A percentile compares a stretch with the other conserved stretches of the same genome.
Evolutionary conservation across 2,888 invertebrate species (phyloP).

Genomic region (Cataglyphis altisquamis): DNA sequence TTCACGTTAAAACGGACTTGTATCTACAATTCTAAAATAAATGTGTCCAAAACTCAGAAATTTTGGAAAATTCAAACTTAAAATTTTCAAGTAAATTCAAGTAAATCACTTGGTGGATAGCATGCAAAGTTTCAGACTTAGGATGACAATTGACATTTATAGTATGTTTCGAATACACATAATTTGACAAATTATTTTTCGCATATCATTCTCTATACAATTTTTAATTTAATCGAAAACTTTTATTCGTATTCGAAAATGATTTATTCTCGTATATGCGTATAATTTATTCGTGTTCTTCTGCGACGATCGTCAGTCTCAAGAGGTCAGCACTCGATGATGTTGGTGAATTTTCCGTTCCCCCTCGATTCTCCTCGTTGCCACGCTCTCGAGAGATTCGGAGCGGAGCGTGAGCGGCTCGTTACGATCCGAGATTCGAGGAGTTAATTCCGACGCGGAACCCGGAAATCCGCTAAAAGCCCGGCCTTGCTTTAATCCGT

Average conservation of each 20-base stretch:
- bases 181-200: background rate
- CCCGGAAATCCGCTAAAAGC: slow-evolving; percentile 56
- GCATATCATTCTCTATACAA: background rate
- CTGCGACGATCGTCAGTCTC: background rate
- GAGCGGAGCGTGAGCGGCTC: background rate
- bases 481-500: slow-evolving; percentile 51
- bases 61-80: background rate
- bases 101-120: background rate
- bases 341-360: slow-evolving; percentile 24
- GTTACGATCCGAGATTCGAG: slow-evolving; percentile 20
- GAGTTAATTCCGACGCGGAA: slow-evolving; percentile 42
- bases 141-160: background rate
- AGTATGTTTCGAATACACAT: background rate
- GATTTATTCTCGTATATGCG: background rate
- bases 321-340: slow-evolving; percentile 29
- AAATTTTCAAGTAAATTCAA: background rate
- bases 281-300: background rate
- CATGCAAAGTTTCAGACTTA: background rate
- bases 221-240: background rate
- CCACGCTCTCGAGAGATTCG: slow-evolving; percentile 4
- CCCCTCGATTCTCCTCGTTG: slow-evolving; percentile 23
- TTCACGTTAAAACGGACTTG: too few species aligned
- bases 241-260: background rate
- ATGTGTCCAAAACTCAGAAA: background rate
- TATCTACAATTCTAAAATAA: background rate